Evolutionary conservation across 2,888 invertebrate genomes (phyloP), one percentile per base, ranked within the genome.

Genomic region (Lobophora halterata): DNA sequence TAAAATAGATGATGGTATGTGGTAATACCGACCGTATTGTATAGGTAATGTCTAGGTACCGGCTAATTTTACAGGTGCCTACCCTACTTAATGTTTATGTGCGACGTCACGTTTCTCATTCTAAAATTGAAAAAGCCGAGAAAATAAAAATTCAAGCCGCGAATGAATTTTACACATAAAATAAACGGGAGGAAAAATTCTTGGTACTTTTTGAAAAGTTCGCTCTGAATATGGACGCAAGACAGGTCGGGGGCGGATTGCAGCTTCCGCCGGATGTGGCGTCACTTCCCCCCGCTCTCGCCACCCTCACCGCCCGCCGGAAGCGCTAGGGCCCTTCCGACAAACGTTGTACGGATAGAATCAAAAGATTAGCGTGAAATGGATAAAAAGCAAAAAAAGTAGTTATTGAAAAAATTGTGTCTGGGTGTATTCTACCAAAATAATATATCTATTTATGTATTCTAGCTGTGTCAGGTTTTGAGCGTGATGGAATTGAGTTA

Each of bases 261-360:
- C 64, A 68, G 65, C 73, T 70, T 82, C 82, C 82, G 81, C 49
- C 78, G 82, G 85, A 83, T 79, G 83, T 79, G 81, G 81, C 60
- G 50, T 37, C 40, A 40, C 51, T 56, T 53, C 55, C 58, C 54
- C 57, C 51, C 62, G 49, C 34, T 52, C 57, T 55, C 52, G 28
- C 39, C 46, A 51, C 54, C 46, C 58, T 55, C 53, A 41, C 55
- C 55, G 46, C 46, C 49, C 40, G 51, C 71, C 75, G 81, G 79
- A 79, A 71, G 72, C 59, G 44, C 54, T 65, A 68, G 65, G 71
- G 71, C 78, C 74, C 71, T 74, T 66, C 71, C 71, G 60, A 69
- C 70, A 53, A 63, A 53, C 59, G 49, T 42, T 45, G 52, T 48
- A 39, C 27, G 7, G 35, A 20, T 34, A 12, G 20, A n/a, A 3